These are phyloP conservation scores for Drosophila bipectinata DNA, from an alignment of 1,140 invertebrate species.

Conservation along the genomic window DNA sequence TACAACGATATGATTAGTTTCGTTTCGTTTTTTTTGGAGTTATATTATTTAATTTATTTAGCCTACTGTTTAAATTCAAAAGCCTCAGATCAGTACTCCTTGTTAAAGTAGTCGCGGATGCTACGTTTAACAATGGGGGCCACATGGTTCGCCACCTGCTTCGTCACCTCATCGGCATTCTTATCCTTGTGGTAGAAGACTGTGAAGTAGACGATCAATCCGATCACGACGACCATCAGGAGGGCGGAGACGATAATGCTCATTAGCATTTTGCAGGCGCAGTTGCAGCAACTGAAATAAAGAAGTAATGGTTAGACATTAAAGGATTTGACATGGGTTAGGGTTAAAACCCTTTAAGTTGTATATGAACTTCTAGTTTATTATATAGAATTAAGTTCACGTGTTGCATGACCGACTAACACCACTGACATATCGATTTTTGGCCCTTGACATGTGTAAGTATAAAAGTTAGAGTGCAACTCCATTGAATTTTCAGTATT, in stretches of 20 bases:
- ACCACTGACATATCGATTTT: too few species aligned
- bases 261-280: slow-evolving; percentile 75
- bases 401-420: too few species aligned
- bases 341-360: too few species aligned
- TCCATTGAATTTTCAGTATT: too few species aligned
- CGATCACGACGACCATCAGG: slow-evolving; percentile 64
- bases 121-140: slow-evolving; percentile 61
- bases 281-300: slow-evolving; percentile 67
- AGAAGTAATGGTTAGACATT: not conserved
- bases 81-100: slow-evolving; percentile 49
- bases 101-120: slow-evolving; percentile 65
- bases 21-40: slow-evolving; percentile 18
- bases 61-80: slow-evolving; percentile 63
- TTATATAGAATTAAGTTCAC: too few species aligned
- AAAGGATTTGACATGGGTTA: too few species aligned
- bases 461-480: too few species aligned
- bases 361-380: too few species aligned
- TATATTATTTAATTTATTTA: slow-evolving; percentile 39
- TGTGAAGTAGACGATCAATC: slow-evolving; percentile 75
- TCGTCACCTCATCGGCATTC: slow-evolving; percentile 17
- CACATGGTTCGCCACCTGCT: slow-evolving; percentile 30
- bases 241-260: slow-evolving; percentile 68
- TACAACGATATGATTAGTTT: slow-evolving; percentile 6
- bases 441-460: too few species aligned
- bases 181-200: slow-evolving; percentile 71